Base-by-base conservation (phyloP, 2,888 invertebrate species). In the Melipona beecheii region DNA sequence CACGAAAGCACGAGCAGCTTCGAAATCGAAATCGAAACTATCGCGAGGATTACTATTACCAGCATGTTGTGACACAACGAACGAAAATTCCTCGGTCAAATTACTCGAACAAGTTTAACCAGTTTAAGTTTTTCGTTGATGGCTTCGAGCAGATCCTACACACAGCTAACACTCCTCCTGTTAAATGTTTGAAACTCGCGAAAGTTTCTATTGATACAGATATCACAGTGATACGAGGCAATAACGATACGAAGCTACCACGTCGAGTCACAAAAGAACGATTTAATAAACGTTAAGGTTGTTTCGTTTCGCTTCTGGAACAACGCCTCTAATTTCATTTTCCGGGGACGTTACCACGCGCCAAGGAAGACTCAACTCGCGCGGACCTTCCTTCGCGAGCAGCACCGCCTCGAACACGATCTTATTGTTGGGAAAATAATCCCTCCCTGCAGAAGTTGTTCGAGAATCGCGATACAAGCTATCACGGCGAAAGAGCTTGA, bases 361-460 rank as follows among this genome's bases (percentile, higher is more conserved):
- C 43, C 17, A n/a, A 31, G n/a, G n/a, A 6, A 58, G 56, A 69
- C 74, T 84, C 21, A n/a, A 70, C 5, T 43, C 43, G 43, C 13
- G 58, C 54, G 72, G 73, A 68, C 50, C 69, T 31, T 73, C 58
- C n/a, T 73, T 49, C 50, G n/a, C 6, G 58, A 65, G 24, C 56
- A 24, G n/a, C 56, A 73, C 69, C 56, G 75, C 69, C 54, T 68
- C 49, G 52, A 43, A 60, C 72, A 54, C 56, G 71, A 60, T 79
- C 72, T 78, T 64, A 84, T 84, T 84, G 69, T 84, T 65, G 64
- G 17, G 62, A 36, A 79, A 84, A 84, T 84, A 75, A 84, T 84
- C 75, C 79, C 58, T 52, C 54, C 64, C 31, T 17, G 43, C 60
- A 69, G 72, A 84, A 79, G 27, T 84, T 79, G 43, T 2, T 9